Base-by-base conservation (phyloP, 2,888 invertebrate species). In the Glaucopsyche alexis region DNA sequence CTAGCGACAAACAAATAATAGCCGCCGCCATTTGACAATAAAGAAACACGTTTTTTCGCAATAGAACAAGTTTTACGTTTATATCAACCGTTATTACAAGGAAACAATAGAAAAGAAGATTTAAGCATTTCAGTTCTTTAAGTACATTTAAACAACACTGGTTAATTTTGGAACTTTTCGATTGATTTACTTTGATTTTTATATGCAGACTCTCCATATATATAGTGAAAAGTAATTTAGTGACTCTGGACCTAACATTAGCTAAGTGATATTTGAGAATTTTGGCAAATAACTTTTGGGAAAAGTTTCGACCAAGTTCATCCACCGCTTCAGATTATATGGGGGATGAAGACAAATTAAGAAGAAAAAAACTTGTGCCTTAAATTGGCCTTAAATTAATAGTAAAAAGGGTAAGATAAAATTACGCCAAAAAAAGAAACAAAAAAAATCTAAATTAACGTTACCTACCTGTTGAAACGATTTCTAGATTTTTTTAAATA, bases 1-100 rank as follows among this genome's bases (percentile, higher is more conserved):
- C 86, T 91, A 92, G 90, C 82, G 84, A 80, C 79, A 77, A 88
- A 86, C 77, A 85, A 90, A 91, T 89, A 87, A 87, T 82, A 88
- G 81, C 83, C 81, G 84, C 83, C 90, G 93, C 89, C 91, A 93
- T 93, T 93, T 93, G 93, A 93, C 93, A 90, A 90, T 92, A 92
- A 93, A 93, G 93, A 87, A 93, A 91, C 89, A 91, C 92, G 92
- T 93, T 93, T 93, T 93, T 93, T 93, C 93, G 93, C 93, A 93
- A 93, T 93, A 93, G 93, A 93, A 93, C 93, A 92, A 93, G 93
- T 93, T 93, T 93, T 93, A 88, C 85, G 88, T 93, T 93, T 93
- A 93, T 93, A 93, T 93, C 93, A 93, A 93, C 90, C 90, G 91
- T 93, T 93, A 92, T 93, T 91, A 93, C 87, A 87, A 90, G 85